Conservation (phyloP, 2,113 vertebrate genomes). For the Addax nasomaculatus region DNA sequence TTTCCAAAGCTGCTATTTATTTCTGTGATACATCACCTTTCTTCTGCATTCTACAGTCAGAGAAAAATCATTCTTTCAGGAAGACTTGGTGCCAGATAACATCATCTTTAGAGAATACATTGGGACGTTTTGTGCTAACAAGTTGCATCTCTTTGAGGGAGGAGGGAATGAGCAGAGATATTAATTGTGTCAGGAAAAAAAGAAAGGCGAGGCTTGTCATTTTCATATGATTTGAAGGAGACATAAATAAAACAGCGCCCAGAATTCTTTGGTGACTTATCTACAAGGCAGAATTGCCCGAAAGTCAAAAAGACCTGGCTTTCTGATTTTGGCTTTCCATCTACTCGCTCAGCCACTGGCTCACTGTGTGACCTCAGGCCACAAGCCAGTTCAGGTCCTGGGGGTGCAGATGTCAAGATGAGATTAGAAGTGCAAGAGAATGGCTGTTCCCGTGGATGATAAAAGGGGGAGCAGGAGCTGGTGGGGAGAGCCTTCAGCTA, state of each 20-base stretch:
- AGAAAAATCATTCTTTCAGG: constrained; percentile 15
- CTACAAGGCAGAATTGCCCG: not conserved
- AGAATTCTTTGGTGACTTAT: not conserved
- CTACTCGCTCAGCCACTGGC: not conserved
- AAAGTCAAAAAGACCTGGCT: not conserved
- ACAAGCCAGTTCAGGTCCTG: not conserved
- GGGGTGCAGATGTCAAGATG: not conserved
- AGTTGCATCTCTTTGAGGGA: not conserved
- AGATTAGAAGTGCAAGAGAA: not conserved
- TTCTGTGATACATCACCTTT: constrained; percentile 36
- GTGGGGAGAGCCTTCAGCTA: not conserved
- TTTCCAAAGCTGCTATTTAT: constrained; percentile 43
- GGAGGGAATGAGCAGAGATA: constrained; percentile 1
- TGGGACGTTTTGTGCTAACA: constrained; percentile 5
- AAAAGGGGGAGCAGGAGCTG: not conserved
- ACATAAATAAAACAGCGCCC: not conserved
- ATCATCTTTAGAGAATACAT: not conserved
- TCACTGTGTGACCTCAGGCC: not conserved
- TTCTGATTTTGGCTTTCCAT: not conserved
- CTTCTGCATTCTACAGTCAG: constrained; percentile 12
- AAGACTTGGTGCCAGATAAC: not conserved
- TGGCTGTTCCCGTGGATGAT: not conserved
- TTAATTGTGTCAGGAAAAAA: not conserved
- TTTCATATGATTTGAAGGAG: not conserved
- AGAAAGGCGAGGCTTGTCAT: not conserved